Evolutionary conservation across 2,797 vertebrate species (phyloP).

Genomic region (Amniataba percoides): DNA sequence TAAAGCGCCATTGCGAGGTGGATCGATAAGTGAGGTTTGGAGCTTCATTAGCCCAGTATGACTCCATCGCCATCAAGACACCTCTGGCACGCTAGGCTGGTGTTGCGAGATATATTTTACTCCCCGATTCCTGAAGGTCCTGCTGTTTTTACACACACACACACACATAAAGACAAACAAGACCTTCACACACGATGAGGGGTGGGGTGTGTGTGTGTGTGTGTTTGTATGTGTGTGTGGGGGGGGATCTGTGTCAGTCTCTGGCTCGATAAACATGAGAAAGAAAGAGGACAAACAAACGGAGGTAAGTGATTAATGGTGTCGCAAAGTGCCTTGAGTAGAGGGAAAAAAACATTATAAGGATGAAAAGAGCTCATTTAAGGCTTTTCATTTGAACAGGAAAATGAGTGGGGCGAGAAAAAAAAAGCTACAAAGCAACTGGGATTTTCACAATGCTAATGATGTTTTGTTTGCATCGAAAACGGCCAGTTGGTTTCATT

Average conservation of each 20-base stretch:
- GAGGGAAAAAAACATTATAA: conserved; percentile 47
- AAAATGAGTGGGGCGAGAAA: conserved; percentile 25
- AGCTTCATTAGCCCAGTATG: conserved; percentile 82
- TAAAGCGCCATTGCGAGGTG: conserved; percentile 73
- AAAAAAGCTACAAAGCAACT: conserved; percentile 44
- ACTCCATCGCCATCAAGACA: conserved; percentile 80
- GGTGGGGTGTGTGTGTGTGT: neutral
- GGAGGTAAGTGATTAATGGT: conserved; percentile 75
- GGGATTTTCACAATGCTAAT: conserved; percentile 63
- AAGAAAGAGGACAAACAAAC: conserved; percentile 71
- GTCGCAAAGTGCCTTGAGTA: conserved; percentile 69
- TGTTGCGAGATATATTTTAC: conserved; percentile 73
- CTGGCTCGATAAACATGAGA: conserved; percentile 70
- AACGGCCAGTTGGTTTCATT: conserved; percentile 73
- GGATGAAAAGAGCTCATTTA: conserved; percentile 71
- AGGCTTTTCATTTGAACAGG: conserved; percentile 60
- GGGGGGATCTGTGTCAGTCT: conserved; percentile 52
- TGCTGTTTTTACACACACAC: conserved; percentile 74
- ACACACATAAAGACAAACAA: conserved; percentile 71
- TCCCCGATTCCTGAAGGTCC: conserved; percentile 65
- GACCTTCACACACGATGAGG: conserved; percentile 58
- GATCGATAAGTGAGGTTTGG: conserved; percentile 82
- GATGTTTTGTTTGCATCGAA: conserved; percentile 71
- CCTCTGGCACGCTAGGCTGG: conserved; percentile 70
- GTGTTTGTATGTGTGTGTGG: no score